Percentiles rank a stretch among this genome's conserved stretches.
Evolutionary conservation across 2,113 vertebrate species (phyloP).

Genomic region (Rhinoderma darwinii): DNA sequence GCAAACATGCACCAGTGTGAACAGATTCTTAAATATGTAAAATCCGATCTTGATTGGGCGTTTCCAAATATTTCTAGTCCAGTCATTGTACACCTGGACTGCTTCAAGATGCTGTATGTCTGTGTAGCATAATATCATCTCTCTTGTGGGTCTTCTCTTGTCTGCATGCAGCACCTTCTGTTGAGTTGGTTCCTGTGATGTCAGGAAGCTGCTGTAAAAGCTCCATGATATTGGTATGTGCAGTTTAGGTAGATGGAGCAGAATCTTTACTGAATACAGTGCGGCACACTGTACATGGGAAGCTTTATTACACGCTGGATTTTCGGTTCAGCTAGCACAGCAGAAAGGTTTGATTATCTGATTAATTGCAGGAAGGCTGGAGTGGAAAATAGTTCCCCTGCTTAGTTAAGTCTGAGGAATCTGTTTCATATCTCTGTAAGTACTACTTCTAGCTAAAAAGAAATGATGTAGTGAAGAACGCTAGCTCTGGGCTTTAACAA

Average conservation of each 20-base stretch:
- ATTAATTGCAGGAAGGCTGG: conserved; percentile 8
- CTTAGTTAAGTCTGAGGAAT: neutral
- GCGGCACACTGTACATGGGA: neutral
- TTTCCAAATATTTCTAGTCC: no score
- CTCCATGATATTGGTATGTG: neutral
- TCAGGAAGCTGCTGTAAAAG: neutral
- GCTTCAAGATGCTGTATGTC: no score
- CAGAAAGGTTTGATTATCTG: conserved; percentile 43
- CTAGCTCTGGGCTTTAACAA: conserved; percentile 54
- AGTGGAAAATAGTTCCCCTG: neutral
- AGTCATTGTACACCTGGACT: no score
- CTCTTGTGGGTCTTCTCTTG: neutral
- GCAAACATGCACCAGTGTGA: no score
- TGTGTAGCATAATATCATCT: no score
- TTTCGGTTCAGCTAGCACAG: conserved; percentile 11
- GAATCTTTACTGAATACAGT: neutral
- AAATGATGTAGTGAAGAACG: conserved; percentile 18
- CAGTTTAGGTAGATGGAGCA: neutral
- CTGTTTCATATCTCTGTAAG: conserved; percentile 37
- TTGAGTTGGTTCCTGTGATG: neutral
- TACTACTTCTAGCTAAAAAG: conserved; percentile 30
- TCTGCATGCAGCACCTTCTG: neutral
- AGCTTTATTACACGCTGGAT: neutral
- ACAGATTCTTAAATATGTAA: no score
- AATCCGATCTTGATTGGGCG: no score